Evolutionary conservation across 1,140 invertebrate genomes (phyloP).

Genomic region (Magallana angulata): DNA sequence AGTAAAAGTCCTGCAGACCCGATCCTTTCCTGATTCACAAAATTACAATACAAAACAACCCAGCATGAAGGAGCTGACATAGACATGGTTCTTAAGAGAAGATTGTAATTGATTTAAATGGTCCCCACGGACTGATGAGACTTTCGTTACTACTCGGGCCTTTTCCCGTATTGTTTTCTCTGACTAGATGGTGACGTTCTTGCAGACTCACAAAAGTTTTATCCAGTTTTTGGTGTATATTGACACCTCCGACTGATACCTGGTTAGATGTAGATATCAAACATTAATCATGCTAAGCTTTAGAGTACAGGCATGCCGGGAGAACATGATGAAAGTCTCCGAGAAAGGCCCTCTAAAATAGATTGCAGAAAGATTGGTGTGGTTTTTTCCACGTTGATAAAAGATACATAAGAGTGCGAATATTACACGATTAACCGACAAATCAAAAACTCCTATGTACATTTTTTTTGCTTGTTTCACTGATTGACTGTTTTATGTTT

Average conservation of each 20-base stretch:
- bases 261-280: too few species aligned
- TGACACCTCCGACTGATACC: too few species aligned
- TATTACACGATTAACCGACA: too few species aligned
- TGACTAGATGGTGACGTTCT: too few species aligned
- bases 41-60: conserved; percentile 24
- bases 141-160: not conserved
- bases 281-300: not conserved
- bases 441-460: too few species aligned
- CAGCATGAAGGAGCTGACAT: not conserved
- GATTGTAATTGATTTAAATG: conserved; percentile 16
- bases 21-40: not conserved
- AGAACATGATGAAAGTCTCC: not conserved
- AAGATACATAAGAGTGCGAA: not conserved
- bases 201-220: too few species aligned
- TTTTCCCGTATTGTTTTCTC: not conserved
- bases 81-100: not conserved
- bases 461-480: too few species aligned
- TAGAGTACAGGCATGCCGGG: not conserved
- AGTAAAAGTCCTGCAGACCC: not conserved
- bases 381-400: not conserved
- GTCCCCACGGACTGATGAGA: not conserved
- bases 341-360: not conserved
- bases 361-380: not conserved
- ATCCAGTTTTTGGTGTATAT: too few species aligned
- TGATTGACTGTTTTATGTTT: too few species aligned